These are phyloP conservation scores for Sphaerophoria rueppellii DNA, from an alignment of 2,888 invertebrate species.

Conservation along the genomic window DNA sequence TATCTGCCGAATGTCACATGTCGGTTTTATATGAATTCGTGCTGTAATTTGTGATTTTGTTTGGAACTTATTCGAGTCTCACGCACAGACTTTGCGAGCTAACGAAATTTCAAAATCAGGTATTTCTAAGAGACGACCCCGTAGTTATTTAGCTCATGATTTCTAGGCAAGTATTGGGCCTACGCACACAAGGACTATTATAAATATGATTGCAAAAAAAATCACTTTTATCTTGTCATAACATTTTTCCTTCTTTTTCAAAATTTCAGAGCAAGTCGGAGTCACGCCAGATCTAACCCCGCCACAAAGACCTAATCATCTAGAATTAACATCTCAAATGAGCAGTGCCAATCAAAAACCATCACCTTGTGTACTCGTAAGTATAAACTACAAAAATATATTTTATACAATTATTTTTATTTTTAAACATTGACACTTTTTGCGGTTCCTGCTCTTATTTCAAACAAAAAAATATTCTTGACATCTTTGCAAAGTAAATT, in stretches of 20 bases:
- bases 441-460: constrained; percentile 39
- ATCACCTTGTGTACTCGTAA: constrained; percentile 77
- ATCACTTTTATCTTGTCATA: too few relatives aligned
- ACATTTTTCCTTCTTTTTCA: constrained; percentile 20
- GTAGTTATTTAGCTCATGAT: background rate
- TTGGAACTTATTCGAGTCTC: too few relatives aligned
- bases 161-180: background rate
- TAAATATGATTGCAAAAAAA: too few relatives aligned
- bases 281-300: constrained; percentile 79
- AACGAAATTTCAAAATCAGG: too few relatives aligned
- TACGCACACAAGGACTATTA: too few relatives aligned
- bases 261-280: constrained; percentile 79
- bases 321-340: constrained; percentile 81
- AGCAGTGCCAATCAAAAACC: constrained; percentile 78
- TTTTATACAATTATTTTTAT: constrained; percentile 31
- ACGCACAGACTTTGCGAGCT: too few relatives aligned
- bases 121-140: too few relatives aligned
- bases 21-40: too few relatives aligned
- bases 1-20: too few relatives aligned
- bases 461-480: background rate
- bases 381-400: constrained; percentile 69
- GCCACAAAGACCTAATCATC: constrained; percentile 81
- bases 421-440: constrained; percentile 31
- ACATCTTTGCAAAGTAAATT: constrained; percentile 35
- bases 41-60: too few relatives aligned